A percentile compares a stretch with the other conserved stretches of the same genome.
Conservation (phyloP, 2,113 vertebrate species). For the Charina bottae region DNA sequence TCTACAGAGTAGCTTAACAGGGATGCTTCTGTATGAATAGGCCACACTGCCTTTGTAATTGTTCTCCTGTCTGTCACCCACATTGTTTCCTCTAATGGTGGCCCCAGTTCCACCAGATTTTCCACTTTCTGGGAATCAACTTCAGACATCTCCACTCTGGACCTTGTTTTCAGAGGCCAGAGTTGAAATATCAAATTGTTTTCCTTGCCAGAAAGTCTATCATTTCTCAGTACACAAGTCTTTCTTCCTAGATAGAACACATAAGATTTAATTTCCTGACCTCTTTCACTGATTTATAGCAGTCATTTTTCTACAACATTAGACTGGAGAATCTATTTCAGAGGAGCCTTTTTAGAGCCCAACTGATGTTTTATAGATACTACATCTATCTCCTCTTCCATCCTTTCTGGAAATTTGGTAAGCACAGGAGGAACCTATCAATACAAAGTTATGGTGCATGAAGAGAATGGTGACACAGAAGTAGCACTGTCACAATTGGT, state of each 20-base stretch:
- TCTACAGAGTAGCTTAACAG: not conserved
- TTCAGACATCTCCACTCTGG: not conserved
- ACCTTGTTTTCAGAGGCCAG: slow-evolving; percentile 15
- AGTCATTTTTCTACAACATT: slow-evolving; percentile 73
- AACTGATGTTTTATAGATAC: slow-evolving; percentile 59
- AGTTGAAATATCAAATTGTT: slow-evolving; percentile 60
- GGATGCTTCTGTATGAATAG: not conserved
- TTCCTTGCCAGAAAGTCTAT: slow-evolving; percentile 25
- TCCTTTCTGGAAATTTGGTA: slow-evolving; percentile 28
- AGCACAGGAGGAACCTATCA: not conserved
- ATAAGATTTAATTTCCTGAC: slow-evolving; percentile 72
- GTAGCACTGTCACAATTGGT: not conserved
- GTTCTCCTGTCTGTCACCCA: not conserved
- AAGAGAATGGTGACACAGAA: not conserved
- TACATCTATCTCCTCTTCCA: slow-evolving; percentile 49
- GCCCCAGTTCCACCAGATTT: not conserved
- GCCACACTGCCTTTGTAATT: not conserved
- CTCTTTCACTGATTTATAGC: slow-evolving; percentile 66
- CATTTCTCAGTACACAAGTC: slow-evolving; percentile 50
- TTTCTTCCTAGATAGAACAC: slow-evolving; percentile 39
- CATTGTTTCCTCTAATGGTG: not conserved
- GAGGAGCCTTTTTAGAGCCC: slow-evolving; percentile 58
- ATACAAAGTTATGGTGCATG: slow-evolving; percentile 28
- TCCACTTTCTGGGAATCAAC: not conserved
- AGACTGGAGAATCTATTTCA: slow-evolving; percentile 72